phyloP scores from a whole-genome alignment of 37 sponge, comb jelly and placozoan species.

The Ianthella basta region DNA sequence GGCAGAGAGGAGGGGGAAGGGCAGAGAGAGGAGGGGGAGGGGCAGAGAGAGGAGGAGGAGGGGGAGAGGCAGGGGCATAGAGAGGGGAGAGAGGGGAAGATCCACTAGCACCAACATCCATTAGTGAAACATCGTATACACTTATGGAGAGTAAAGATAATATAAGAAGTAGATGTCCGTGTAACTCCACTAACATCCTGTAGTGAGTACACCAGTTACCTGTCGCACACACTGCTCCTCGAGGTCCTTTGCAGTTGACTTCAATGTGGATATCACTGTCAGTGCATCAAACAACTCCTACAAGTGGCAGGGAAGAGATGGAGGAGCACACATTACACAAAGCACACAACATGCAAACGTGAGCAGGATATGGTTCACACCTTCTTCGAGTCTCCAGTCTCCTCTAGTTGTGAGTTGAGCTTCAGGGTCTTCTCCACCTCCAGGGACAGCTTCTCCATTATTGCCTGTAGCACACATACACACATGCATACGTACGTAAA shows the following conservation, averaged over 20 bases:
- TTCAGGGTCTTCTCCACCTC: slow-evolving; percentile 71
- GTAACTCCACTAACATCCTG: too few species aligned
- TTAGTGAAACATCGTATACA: too few species aligned
- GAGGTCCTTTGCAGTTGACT: slow-evolving; percentile 32
- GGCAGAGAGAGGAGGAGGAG: too few species aligned
- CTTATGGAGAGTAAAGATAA: too few species aligned
- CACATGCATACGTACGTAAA: background rate
- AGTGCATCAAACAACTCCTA: slow-evolving; percentile 48
- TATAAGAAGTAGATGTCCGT: too few species aligned
- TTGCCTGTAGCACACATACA: slow-evolving; percentile 2
- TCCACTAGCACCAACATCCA: too few species aligned
- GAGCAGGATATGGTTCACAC: background rate
- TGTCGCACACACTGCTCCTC: slow-evolving; percentile 36
- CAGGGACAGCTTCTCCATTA: slow-evolving; percentile 58
- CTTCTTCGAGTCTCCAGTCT: slow-evolving; percentile 57
- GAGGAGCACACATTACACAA: background rate
- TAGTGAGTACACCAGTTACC: too few species aligned
- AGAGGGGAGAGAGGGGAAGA: too few species aligned
- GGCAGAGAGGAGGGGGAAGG: too few species aligned
- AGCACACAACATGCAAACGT: background rate
- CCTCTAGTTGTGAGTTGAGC: slow-evolving; percentile 67
- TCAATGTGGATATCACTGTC: slow-evolving; percentile 49
- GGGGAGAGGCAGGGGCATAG: too few species aligned
- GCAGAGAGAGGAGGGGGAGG: too few species aligned
- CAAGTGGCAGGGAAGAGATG: background rate